A percentile compares a stretch with the other conserved stretches of the same genome.
These are phyloP conservation scores for Pitangus sulphuratus DNA, from an alignment of 2,797 vertebrate species.

Conservation along the genomic window DNA sequence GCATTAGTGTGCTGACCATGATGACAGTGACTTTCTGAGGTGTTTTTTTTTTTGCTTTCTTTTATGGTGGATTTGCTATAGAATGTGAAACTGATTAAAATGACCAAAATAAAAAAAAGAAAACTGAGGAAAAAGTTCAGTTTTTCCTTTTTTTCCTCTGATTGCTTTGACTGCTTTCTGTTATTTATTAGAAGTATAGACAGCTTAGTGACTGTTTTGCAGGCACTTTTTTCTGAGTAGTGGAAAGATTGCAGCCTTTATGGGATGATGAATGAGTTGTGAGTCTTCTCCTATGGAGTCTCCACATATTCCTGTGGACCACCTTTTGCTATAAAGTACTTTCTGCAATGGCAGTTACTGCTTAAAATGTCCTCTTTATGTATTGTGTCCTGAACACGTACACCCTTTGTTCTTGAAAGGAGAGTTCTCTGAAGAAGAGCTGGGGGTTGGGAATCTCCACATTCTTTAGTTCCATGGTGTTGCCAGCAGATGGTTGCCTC, in stretches of 20 bases:
- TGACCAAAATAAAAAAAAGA: background rate
- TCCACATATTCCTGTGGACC: accelerated
- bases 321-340: background rate
- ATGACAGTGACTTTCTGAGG: background rate
- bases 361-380: background rate
- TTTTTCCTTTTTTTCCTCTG: background rate
- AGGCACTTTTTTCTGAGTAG: background rate
- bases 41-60: background rate
- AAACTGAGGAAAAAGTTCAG: background rate
- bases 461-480: background rate
- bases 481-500: background rate
- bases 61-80: background rate
- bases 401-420: background rate
- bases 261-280: background rate
- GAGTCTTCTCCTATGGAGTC: background rate
- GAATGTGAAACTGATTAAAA: background rate
- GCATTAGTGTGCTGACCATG: slow-evolving; percentile 5
- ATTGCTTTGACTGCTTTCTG: background rate
- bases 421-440: background rate
- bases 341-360: background rate
- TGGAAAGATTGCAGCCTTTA: background rate
- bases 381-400: background rate
- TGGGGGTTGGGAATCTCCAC: background rate
- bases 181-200: background rate
- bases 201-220: background rate